Evolutionary conservation across 2,113 vertebrate species (phyloP), one percentile per base, ranked within the genome.

Genomic region (Paracyprichromis sp.): DNA sequence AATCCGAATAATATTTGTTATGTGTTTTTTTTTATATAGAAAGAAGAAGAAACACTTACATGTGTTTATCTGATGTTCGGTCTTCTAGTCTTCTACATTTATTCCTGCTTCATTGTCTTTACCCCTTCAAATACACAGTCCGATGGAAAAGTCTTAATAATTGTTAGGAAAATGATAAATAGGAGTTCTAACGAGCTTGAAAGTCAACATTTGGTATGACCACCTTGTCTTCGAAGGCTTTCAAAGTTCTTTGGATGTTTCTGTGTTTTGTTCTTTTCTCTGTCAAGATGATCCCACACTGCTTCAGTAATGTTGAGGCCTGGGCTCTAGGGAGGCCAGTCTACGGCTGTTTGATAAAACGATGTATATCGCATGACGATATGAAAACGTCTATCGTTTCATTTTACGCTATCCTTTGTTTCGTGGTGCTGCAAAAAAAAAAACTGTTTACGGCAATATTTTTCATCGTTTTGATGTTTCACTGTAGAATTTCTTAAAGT

Each of bases 1-100:
- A 91, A 94, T 95, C 91, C 89, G 36, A 88, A 88, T 36, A 89
- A 82, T 34, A 93, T 47, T 78, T 50, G 36, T 24, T 57, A 24
- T 66, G 34, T 38, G 17, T 0, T 5, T 38, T 36, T 73, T 82
- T 81, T 26, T 86, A 71, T 63, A 88, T 88, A 83, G 38, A 17
- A 47, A 82, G 50, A 12, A 80, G n/a, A 81, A 66, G 61, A 84
- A 36, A n/a, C 43, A 82, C 89, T 92, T 90, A 63, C 56, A 73
- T 82, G 11, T n/a, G 17, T 86, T 85, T 47, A 85, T 71, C 53
- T 47, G 21, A 45, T 59, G 21, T 53, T 82, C 11, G 5, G 40
- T 53, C 7, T 50, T 71, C 14, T 12, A 17, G 45, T 80, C 83
- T 69, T 78, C 31, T 24, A 40, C 1, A 59, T 61, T 29, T 57